Evolutionary conservation across 2,113 vertebrate genomes (phyloP), one percentile per base, ranked within the genome.

Genomic region (Cyrtonyx montezumae): DNA sequence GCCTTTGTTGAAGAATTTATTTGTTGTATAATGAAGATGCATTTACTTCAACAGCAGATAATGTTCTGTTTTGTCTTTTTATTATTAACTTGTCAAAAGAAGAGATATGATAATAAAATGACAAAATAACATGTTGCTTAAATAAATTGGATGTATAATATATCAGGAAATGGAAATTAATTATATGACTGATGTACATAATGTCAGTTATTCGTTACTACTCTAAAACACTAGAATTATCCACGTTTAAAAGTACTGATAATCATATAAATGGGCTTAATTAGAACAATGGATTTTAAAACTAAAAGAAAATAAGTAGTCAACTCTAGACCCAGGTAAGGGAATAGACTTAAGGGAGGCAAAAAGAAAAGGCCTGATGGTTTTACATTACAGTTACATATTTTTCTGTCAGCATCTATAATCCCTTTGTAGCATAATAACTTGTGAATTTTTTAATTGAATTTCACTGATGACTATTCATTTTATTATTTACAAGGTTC

Each of bases 61-160:
- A 83, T 85, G 56, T 30, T 93, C 87, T 92, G 51, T 13, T 87
- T 96, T 94, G 71, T 76, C 46, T 89, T 91, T 92, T 92, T 89
- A 91, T 84, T 92, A 92, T 85, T 89, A 87, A 83, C 65, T 85
- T 96, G 93, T 94, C 93, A 91, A 85, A 93, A 77, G 65, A 23
- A 89, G 76, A 92, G 79, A 80, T 40, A 67, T 1, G 18, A 86
- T 86, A 91, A 74, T 56, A 74, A 95, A 92, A 92, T 85, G 61
- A 90, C 71, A 95, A 94, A 94, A 93, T 74, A 95, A 46, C 78
- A 67, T 17, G 58, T 76, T 94, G 81, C 84, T 96, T 81, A 91
- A 89, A 85, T 87, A 87, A 95, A 92, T 85, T 55, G 32, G 37
- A 85, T 40, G 42, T 82, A 82, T 76, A 79, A 92, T 46, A 63